phyloP scores from a whole-genome alignment of 2,797 vertebrate genomes.

The Cirrhinus mrigala region DNA sequence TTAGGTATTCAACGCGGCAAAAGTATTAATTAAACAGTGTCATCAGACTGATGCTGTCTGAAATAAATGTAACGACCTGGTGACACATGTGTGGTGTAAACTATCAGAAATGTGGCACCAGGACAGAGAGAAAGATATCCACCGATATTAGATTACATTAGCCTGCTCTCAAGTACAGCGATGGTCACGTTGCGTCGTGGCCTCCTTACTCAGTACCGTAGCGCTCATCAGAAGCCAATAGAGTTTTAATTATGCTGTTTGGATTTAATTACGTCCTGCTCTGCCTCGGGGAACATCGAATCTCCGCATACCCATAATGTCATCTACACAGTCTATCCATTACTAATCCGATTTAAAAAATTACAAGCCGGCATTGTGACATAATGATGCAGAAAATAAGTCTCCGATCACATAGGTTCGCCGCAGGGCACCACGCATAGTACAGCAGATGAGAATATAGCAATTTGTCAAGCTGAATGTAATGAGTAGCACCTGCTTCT shows the following conservation, averaged over 20 bases:
- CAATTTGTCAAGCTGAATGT: conserved; percentile 41
- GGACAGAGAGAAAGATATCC: conserved; percentile 64
- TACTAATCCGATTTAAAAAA: conserved; percentile 73
- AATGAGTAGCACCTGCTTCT: conserved; percentile 44
- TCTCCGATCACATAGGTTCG: neutral
- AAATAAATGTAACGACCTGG: conserved; percentile 80
- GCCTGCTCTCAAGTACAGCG: conserved; percentile 38
- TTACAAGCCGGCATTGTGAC: conserved; percentile 74
- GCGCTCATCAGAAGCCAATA: conserved; percentile 4
- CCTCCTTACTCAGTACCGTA: conserved; percentile 11
- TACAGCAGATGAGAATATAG: conserved; percentile 37
- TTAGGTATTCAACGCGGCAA: conserved; percentile 64
- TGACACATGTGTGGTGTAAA: conserved; percentile 80
- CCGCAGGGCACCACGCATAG: neutral
- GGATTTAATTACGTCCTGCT: conserved; percentile 47
- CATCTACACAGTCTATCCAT: conserved; percentile 72
- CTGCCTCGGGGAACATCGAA: conserved; percentile 32
- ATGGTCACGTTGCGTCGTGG: conserved; percentile 24
- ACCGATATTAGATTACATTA: conserved; percentile 61
- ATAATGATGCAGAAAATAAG: conserved; percentile 66
- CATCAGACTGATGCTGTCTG: conserved; percentile 73
- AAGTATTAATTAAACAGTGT: conserved; percentile 79
- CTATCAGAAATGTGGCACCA: conserved; percentile 71
- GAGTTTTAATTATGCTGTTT: conserved; percentile 32
- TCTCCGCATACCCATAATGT: conserved; percentile 64